A percentile compares a stretch with the other conserved stretches of the same genome.
phyloP scores from a whole-genome alignment of 2,888 invertebrate species.

The Microctonus aethiopoides region DNA sequence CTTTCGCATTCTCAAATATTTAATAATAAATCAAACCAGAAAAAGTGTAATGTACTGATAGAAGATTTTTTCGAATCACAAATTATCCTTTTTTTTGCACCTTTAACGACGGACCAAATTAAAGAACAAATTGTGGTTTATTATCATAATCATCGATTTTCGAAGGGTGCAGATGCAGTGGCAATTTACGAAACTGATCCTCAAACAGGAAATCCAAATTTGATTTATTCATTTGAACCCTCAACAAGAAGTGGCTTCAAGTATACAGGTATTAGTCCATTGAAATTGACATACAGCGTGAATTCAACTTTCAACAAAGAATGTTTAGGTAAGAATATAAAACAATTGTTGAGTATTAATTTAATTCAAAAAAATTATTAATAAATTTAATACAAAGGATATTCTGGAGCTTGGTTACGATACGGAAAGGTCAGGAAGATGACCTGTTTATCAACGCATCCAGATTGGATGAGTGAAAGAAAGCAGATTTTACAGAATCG shows the following conservation, averaged over 20 bases:
- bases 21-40: too few relatives aligned
- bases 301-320: not conserved
- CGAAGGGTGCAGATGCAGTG: not conserved
- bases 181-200: not conserved
- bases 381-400: not conserved
- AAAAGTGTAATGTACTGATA: too few relatives aligned
- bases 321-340: not conserved
- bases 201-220: not conserved
- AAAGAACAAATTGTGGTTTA: not conserved
- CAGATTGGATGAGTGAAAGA: constrained; percentile 10
- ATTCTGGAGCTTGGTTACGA: constrained; percentile 2
- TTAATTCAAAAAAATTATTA: not conserved
- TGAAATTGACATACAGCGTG: not conserved
- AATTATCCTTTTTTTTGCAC: constrained; percentile 5
- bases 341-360: not conserved
- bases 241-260: not conserved
- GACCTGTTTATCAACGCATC: not conserved
- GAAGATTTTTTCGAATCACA: not conserved
- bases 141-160: not conserved
- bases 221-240: not conserved
- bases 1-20: too few relatives aligned
- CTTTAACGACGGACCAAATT: not conserved
- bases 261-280: not conserved
- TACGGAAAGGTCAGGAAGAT: not conserved
- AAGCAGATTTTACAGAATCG: not conserved